phyloP scores from a whole-genome alignment of 1,140 invertebrate species.

The Nasonia longicornis region DNA sequence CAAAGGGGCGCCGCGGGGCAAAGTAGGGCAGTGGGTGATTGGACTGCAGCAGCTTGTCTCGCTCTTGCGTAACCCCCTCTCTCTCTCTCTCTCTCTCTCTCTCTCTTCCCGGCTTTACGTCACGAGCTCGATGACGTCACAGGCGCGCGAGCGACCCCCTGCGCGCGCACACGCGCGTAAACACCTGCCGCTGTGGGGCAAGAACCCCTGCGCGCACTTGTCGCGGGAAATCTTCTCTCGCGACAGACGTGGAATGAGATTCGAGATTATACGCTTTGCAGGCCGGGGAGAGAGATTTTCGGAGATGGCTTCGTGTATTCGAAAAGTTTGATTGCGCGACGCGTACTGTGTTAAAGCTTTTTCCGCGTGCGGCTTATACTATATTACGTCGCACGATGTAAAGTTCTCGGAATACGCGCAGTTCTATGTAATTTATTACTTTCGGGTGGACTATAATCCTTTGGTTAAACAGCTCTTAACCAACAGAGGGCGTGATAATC shows the following conservation, averaged over 20 bases:
- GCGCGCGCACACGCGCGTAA: neutral
- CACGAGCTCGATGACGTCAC: conserved; percentile 48
- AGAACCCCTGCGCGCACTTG: neutral
- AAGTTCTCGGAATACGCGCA: no score
- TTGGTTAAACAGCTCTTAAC: no score
- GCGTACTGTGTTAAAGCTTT: no score
- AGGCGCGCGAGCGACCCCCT: conserved; percentile 19
- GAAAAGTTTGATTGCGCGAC: no score
- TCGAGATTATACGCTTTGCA: neutral
- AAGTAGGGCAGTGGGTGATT: conserved; percentile 63
- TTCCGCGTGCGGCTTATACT: no score
- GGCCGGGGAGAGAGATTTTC: neutral
- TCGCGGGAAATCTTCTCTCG: neutral
- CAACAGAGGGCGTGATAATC: no score
- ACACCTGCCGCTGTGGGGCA: neutral
- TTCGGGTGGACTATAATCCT: no score
- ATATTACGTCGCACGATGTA: no score
- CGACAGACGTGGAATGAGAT: neutral
- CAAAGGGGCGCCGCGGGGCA: conserved; percentile 42
- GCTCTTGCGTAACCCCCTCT: conserved; percentile 59
- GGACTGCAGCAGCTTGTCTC: conserved; percentile 49
- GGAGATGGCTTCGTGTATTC: no score
- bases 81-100: conserved; percentile 38
- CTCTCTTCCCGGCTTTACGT: conserved; percentile 37
- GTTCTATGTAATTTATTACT: no score